Conservation (phyloP, 2,113 vertebrate species). For the Dendrocopos noguchii region DNA sequence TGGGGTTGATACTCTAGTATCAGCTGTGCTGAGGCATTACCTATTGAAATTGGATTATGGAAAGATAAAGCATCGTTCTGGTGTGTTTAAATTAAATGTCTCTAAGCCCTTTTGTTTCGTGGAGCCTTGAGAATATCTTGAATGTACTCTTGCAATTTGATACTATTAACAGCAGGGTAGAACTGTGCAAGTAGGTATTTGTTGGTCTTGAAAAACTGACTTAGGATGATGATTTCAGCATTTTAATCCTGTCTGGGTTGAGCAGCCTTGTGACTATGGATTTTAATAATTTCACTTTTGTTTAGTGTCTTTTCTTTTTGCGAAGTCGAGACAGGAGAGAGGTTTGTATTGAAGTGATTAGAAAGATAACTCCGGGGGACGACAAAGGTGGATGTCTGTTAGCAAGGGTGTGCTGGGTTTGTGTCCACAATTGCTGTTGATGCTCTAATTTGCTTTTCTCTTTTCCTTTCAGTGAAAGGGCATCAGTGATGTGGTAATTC, state of each 20-base stretch:
- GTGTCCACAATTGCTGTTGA: neutral
- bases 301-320: neutral
- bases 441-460: neutral
- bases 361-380: neutral
- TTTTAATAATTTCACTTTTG: neutral
- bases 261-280: neutral
- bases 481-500: neutral
- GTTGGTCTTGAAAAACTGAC: neutral
- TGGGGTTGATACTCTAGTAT: neutral
- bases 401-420: neutral
- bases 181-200: neutral
- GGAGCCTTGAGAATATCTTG: neutral
- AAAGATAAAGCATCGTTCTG: constrained; percentile 23
- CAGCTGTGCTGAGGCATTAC: neutral
- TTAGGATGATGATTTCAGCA: neutral
- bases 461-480: neutral
- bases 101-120: neutral
- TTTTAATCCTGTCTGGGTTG: neutral
- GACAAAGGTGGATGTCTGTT: neutral
- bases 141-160: neutral
- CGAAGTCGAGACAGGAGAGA: neutral
- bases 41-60: constrained; percentile 22
- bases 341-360: neutral
- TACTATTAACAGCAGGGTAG: neutral
- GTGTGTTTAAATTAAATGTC: neutral